These are phyloP conservation scores for Calliopsis andreniformis DNA, from an alignment of 1,140 invertebrate species.

Conservation along the genomic window DNA sequence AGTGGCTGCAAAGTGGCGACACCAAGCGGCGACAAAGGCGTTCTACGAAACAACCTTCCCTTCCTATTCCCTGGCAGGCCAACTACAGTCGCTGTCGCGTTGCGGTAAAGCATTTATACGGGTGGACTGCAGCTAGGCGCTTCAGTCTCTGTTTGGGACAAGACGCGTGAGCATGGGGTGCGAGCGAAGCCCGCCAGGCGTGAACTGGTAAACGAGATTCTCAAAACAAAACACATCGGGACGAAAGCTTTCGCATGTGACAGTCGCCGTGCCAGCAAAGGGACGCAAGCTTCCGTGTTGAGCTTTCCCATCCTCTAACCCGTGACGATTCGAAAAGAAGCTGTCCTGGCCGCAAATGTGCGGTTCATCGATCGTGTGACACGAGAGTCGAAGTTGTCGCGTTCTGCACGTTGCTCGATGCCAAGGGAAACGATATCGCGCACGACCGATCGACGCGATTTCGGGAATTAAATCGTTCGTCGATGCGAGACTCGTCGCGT, in stretches of 20 bases:
- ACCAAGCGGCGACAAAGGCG: background rate
- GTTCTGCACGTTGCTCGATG: conserved; percentile 12
- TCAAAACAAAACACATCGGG: conserved; percentile 21
- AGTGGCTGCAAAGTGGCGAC: background rate
- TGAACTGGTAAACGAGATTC: conserved; percentile 40
- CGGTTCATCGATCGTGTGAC: conserved; percentile 40
- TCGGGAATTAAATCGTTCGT: conserved; percentile 33
- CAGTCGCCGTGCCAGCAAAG: background rate
- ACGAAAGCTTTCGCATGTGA: conserved; percentile 14
- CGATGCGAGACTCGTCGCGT: conserved; percentile 26
- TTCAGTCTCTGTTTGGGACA: conserved; percentile 77
- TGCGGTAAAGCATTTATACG: conserved; percentile 72
- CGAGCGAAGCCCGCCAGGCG: conserved; percentile 50
- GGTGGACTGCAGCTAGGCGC: conserved; percentile 72
- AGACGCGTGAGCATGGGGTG: conserved; percentile 72
- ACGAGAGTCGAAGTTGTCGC: conserved; percentile 13
- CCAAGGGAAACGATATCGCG: background rate
- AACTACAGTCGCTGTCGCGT: conserved; percentile 32
- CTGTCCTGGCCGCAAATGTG: conserved; percentile 23
- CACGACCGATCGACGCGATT: conserved; percentile 27
- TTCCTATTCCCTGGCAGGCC: background rate
- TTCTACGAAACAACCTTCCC: background rate
- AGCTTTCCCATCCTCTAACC: background rate
- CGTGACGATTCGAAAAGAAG: conserved; percentile 12
- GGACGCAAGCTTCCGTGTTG: background rate